Evolutionary conservation across 2,113 vertebrate species (phyloP).

Genomic region (Gavialis gangeticus): DNA sequence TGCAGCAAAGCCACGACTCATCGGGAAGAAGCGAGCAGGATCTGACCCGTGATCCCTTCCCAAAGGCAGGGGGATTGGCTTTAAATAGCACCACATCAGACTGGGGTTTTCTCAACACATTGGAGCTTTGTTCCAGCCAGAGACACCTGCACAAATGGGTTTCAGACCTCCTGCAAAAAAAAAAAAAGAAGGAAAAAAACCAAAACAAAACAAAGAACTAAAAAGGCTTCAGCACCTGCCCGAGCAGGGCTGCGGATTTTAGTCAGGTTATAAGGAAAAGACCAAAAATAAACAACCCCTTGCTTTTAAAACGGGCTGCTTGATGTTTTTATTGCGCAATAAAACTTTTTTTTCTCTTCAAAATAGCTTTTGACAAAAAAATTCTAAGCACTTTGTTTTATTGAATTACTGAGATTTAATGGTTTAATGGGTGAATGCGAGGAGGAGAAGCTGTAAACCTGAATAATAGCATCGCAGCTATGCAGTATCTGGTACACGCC

Average conservation of each 20-base stretch:
- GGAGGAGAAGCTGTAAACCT: slow-evolving; percentile 65
- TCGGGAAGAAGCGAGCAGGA: neutral
- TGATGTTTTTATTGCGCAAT: slow-evolving; percentile 73
- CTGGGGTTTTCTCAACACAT: neutral
- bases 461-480: slow-evolving; percentile 55
- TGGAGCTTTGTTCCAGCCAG: neutral
- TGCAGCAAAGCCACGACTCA: neutral
- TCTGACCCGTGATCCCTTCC: neutral
- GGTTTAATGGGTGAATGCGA: slow-evolving; percentile 53
- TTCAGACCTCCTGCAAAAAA: neutral
- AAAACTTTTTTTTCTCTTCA: slow-evolving; percentile 61
- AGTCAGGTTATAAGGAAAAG: slow-evolving; percentile 45
- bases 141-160: neutral
- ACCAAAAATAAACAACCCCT: slow-evolving; percentile 49
- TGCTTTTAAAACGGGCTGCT: slow-evolving; percentile 60
- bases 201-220: too few species aligned
- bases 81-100: neutral
- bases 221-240: neutral
- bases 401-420: slow-evolving; percentile 40
- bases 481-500: slow-evolving; percentile 65
- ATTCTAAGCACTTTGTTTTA: slow-evolving; percentile 58
- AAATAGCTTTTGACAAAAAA: slow-evolving; percentile 43
- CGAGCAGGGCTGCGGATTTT: neutral
- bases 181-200: too few species aligned
- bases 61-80: neutral